Evolutionary conservation across 92 coral and sea anemone species (phyloP).

Genomic region (Blastomussa wellsi): DNA sequence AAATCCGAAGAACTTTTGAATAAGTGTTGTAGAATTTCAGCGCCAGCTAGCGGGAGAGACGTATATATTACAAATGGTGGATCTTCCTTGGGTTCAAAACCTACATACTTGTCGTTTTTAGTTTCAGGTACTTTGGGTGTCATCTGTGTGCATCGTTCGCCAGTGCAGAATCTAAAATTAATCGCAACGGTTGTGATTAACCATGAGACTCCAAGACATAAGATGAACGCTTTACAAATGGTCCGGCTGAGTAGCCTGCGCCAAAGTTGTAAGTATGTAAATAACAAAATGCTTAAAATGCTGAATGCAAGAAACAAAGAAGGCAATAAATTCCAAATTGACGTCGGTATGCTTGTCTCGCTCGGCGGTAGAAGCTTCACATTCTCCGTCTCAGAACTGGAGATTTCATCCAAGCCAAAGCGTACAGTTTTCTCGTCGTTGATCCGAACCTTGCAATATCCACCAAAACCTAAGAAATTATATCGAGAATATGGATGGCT

Average conservation of each 20-base stretch:
- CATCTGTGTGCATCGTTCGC: constrained; percentile 11
- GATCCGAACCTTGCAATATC: constrained; percentile 78
- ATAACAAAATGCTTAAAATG: constrained; percentile 21
- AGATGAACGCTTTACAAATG: constrained; percentile 16
- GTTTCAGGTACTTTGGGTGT: background rate
- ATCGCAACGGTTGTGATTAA: constrained; percentile 18
- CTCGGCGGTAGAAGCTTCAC: background rate
- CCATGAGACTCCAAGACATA: constrained; percentile 32
- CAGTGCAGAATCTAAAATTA: constrained; percentile 28
- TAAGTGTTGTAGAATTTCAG: constrained; percentile 71
- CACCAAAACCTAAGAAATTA: constrained; percentile 81
- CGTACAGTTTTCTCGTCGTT: constrained; percentile 19
- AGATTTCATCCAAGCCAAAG: constrained; percentile 41
- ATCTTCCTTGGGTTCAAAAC: constrained; percentile 11
- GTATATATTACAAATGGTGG: constrained; percentile 79
- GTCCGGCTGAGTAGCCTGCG: constrained; percentile 21
- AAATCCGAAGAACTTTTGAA: constrained; percentile 75
- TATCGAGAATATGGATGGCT: constrained; percentile 65
- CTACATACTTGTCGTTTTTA: background rate
- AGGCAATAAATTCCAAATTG: constrained; percentile 14
- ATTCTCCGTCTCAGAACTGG: background rate
- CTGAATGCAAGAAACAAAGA: constrained; percentile 30
- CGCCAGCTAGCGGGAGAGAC: constrained; percentile 86
- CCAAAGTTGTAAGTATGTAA: constrained; percentile 39
- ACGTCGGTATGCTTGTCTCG: constrained; percentile 20